Base-by-base conservation (phyloP, 2,888 invertebrate genomes). In the Lepidocyrtoides sp. region DNA sequence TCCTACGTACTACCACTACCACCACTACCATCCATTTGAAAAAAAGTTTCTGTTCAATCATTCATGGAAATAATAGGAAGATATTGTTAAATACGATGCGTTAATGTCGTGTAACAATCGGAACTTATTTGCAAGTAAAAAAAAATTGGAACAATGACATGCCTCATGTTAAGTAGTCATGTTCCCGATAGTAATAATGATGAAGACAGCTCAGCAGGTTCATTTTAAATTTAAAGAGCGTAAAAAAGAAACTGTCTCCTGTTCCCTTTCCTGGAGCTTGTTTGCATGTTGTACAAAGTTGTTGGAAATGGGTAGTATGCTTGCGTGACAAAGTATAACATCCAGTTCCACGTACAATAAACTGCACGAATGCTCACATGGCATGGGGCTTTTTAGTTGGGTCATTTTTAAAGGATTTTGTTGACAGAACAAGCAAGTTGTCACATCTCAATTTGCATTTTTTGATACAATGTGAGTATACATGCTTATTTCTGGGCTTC, bases 381-480 rank as follows among this genome's bases (percentile, higher is more conserved):
- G 41, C n/a, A 77, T 85, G 87, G 79, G 8, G 63, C 63, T 63
- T 79, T 60, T 79, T 66, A 87, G 87, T 69, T 23, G 48, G n/a
- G 51, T 26, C 26, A n/a, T 48, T 48, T 20, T 12, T 75, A 29
- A 48, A 63, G 7, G 29, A 36, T 23, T 36, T 79, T 82, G 88
- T 89, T 81, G 82, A 82, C 88, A 89, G 69, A 36, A 44, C 69
- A 57, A 54, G 66, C 79, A 48, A 69, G 17, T 36, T 72, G 51
- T 77, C 84, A 89, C 60, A 89, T 89, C 77, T 89, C 89, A 84
- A 75, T 89, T 89, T 89, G 77, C 84, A 89, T 88, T 69, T n/a
- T 86, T 88, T 57, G 89, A 72, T 69, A 82, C 69, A 75, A 57
- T 48, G 20, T 89, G 12, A 63, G n/a, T 41, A 29, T 23, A 48